These are phyloP conservation scores for Halcyon chelicuti DNA, from an alignment of 2,797 vertebrate species.

Conservation along the genomic window DNA sequence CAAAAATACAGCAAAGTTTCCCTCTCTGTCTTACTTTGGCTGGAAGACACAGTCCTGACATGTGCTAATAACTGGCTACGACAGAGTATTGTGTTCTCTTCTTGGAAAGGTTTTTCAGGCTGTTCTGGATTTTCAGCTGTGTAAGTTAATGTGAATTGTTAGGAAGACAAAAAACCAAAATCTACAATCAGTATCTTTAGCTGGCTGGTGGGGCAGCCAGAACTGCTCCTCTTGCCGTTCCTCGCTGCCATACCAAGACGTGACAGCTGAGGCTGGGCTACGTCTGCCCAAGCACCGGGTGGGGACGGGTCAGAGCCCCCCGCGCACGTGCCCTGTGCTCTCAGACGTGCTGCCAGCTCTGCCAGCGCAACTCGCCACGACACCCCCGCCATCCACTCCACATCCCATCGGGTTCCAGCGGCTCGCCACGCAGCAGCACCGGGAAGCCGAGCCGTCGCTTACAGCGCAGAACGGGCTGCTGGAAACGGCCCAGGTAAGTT, in stretches of 20 bases:
- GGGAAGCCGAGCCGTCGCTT: neutral
- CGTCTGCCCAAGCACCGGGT: neutral
- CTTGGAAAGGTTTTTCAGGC: neutral
- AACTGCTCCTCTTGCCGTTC: neutral
- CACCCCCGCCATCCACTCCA: neutral
- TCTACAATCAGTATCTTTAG: neutral
- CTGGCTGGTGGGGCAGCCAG: neutral
- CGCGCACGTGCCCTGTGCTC: neutral
- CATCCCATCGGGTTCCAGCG: neutral
- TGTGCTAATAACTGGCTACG: neutral
- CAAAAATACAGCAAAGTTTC: constrained; percentile 20
- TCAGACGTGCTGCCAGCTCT: neutral
- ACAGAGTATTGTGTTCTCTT: constrained; percentile 18
- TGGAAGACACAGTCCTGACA: neutral
- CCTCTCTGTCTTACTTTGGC: constrained; percentile 15
- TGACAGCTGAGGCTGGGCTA: neutral
- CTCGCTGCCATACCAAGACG: neutral
- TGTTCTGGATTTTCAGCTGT: neutral
- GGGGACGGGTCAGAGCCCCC: neutral
- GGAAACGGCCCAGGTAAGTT: neutral
- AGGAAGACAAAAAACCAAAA: neutral
- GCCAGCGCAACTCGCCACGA: neutral
- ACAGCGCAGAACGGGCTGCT: neutral
- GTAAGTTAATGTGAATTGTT: neutral
- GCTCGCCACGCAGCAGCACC: neutral